Evolutionary conservation across 1,140 invertebrate genomes (phyloP).

Genomic region (Drosophila pseudoananassae): DNA sequence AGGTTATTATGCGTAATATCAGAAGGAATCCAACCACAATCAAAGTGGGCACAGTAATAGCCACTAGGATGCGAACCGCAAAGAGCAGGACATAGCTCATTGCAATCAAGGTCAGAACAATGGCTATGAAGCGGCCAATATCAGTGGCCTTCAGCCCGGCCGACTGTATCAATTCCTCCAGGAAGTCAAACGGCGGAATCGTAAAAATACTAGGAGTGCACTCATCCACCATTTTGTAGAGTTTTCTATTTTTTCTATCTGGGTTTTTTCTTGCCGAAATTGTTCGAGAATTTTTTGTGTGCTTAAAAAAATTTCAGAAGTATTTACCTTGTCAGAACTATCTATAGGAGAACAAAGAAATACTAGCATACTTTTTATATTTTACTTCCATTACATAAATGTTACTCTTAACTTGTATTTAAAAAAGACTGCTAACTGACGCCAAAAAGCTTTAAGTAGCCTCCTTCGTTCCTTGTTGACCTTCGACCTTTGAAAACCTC

Average conservation of each 20-base stretch:
- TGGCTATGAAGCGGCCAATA: not conserved
- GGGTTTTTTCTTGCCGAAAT: not conserved
- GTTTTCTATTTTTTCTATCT: not conserved
- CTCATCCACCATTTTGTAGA: not conserved
- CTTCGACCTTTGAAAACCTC: not conserved
- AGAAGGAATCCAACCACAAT: not conserved
- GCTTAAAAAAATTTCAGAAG: not conserved
- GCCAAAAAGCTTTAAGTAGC: slow-evolving; percentile 16
- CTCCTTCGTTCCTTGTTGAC: slow-evolving; percentile 11
- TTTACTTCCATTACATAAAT: not conserved
- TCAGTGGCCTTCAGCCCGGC: not conserved
- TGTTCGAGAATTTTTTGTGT: not conserved
- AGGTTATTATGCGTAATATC: not conserved
- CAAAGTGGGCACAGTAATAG: not conserved
- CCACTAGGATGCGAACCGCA: not conserved
- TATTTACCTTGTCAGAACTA: no score
- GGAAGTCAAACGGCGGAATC: not conserved
- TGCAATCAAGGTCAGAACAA: not conserved
- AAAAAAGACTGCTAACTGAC: not conserved
- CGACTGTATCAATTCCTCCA: not conserved
- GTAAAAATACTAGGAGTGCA: not conserved
- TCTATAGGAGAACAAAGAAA: not conserved
- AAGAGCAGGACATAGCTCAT: not conserved
- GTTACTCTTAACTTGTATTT: no score
- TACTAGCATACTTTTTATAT: not conserved